These are phyloP conservation scores for Archocentrus centrarchus DNA, from an alignment of 2,113 vertebrate genomes.

Conservation along the genomic window DNA sequence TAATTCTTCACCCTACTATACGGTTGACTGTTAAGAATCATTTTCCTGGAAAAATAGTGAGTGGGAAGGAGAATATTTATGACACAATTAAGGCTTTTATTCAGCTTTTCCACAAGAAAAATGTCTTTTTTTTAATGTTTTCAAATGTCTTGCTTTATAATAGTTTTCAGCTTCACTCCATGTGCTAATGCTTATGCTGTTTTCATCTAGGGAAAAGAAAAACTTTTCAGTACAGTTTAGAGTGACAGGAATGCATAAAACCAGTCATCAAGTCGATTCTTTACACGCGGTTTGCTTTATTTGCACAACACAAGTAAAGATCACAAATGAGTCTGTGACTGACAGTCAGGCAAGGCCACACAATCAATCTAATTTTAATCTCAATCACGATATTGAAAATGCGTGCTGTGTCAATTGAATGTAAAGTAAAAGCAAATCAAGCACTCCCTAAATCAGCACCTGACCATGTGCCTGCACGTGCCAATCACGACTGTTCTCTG, in stretches of 20 bases:
- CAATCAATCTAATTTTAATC: background rate
- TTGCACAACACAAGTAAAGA: background rate
- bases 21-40: background rate
- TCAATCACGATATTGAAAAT: background rate
- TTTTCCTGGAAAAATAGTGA: background rate
- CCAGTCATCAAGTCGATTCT: background rate
- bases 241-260: background rate
- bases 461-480: background rate
- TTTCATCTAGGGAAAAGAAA: background rate
- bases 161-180: background rate
- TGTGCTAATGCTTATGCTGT: background rate
- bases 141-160: background rate
- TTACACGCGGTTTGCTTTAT: background rate
- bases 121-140: background rate
- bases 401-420: background rate
- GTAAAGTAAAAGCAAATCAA: background rate
- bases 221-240: background rate
- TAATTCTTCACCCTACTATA: background rate
- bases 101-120: background rate
- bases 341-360: background rate
- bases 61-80: constrained; percentile 20
- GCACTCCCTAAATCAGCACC: too few species aligned
- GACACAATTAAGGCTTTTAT: constrained; percentile 16
- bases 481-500: background rate
- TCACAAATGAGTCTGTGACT: background rate